Conservation (phyloP, 2,113 vertebrate genomes). For the Ascaphus truei region DNA sequence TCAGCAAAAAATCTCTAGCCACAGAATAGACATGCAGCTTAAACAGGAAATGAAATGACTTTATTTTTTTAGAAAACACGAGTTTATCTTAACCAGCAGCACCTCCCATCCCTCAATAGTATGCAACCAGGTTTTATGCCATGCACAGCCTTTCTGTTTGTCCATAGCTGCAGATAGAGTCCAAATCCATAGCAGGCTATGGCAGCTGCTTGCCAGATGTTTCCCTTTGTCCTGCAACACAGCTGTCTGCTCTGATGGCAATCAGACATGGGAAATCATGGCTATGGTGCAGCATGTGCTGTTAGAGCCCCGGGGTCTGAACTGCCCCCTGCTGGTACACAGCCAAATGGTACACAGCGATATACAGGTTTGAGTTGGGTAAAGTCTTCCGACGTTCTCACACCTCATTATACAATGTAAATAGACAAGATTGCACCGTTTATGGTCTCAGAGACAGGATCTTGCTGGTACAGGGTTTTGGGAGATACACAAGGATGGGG, state of each 20-base stretch:
- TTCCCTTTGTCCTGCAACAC: not conserved
- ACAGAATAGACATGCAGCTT: not conserved
- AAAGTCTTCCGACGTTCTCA: not conserved
- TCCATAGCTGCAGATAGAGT: not conserved
- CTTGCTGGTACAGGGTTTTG: constrained; percentile 4
- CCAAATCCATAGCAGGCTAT: not conserved
- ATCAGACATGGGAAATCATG: not conserved
- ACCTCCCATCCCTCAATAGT: not conserved
- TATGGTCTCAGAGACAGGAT: constrained; percentile 15
- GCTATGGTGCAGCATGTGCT: too few relatives aligned
- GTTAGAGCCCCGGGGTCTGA: not conserved
- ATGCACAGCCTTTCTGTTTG: not conserved
- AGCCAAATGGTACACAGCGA: not conserved
- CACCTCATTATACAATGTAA: constrained; percentile 29
- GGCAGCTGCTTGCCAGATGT: constrained; percentile 25
- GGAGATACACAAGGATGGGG: not conserved
- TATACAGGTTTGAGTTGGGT: not conserved
- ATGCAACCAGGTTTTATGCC: not conserved
- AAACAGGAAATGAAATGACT: not conserved
- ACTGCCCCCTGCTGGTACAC: not conserved
- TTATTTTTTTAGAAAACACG: not conserved
- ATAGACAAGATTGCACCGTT: not conserved
- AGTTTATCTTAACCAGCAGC: not conserved
- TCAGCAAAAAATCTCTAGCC: too few relatives aligned
- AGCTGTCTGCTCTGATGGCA: not conserved